Base-by-base conservation (phyloP, 2,888 invertebrate species). In the Dasypogon diadema region DNA sequence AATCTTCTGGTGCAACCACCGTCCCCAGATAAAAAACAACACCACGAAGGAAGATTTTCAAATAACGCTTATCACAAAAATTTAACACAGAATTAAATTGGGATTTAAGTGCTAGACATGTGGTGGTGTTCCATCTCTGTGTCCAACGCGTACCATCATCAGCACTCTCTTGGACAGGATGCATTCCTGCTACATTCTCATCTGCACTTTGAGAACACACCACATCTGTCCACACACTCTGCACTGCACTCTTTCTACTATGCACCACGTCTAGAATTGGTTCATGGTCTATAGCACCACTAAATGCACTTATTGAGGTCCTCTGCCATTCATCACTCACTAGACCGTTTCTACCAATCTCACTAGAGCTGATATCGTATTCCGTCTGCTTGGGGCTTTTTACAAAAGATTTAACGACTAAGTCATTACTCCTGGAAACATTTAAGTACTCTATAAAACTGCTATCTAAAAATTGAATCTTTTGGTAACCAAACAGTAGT, bases 391-490 rank as follows among this genome's bases (percentile, higher is more conserved):
- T n/a, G 34, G 21, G 42, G 16, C 16, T 60, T 37, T 18, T 60
- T 60, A 60, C 60, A 60, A 60, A 60, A 60, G 34, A 37, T 34
- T 37, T 60, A 37, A 60, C 60, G 18, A 26, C 60, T 60, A 60
- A 14, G 14, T 58, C 60, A 22, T 65, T 63, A 65, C 18, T 37
- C n/a, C 22, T 75, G 6, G 30, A 5, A 63, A 60, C 46, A 55
- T 46, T 74, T 42, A 70, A 70, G 65, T 78, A 63, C 76, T 60
- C 56, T 76, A 76, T 60, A 76, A 78, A 78, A 76, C 63, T 73
- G 56, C 78, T 78, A 78, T 78, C 78, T 78, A 78, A 60, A 68
- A 76, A 77, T 68, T 72, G 68, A 77, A 77, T 73, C 54, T 75
- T 51, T 14, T 75, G 34, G 26, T 70, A 75, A 60, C 75, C 73